These are phyloP conservation scores for Diploptera punctata DNA, from an alignment of 2,888 invertebrate genomes.

Conservation along the genomic window DNA sequence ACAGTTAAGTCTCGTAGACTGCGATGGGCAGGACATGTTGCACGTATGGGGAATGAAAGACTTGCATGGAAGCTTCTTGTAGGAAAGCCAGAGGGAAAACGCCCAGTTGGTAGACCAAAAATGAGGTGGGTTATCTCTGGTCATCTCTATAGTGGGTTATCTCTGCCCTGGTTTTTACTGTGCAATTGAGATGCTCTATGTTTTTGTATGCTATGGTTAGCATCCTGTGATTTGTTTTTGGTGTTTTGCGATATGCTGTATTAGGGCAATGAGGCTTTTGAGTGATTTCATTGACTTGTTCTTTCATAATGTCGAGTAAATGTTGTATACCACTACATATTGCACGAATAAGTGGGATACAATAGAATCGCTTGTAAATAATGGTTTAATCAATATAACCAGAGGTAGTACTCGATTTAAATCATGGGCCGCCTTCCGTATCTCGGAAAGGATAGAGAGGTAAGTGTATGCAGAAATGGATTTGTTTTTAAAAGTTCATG, in stretches of 20 bases:
- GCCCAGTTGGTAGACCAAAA: too few species aligned
- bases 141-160: too few species aligned
- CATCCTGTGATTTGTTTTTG: not conserved
- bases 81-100: too few species aligned
- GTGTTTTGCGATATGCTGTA: not conserved
- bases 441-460: constrained; percentile 33
- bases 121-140: too few species aligned
- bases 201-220: not conserved
- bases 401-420: not conserved
- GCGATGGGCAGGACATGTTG: too few species aligned
- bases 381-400: constrained; percentile 23
- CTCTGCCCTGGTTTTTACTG: too few species aligned
- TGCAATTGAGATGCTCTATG: too few species aligned
- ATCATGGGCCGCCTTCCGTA: constrained; percentile 35
- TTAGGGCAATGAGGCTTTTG: not conserved
- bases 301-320: not conserved
- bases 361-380: not conserved
- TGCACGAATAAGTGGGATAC: not conserved
- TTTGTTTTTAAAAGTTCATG: too few species aligned
- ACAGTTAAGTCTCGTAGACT: too few species aligned
- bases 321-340: not conserved
- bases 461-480: too few species aligned
- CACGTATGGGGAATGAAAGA: too few species aligned
- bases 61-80: too few species aligned
- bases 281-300: not conserved